phyloP scores from a whole-genome alignment of 2,888 invertebrate genomes.

The Prosapia bicincta region DNA sequence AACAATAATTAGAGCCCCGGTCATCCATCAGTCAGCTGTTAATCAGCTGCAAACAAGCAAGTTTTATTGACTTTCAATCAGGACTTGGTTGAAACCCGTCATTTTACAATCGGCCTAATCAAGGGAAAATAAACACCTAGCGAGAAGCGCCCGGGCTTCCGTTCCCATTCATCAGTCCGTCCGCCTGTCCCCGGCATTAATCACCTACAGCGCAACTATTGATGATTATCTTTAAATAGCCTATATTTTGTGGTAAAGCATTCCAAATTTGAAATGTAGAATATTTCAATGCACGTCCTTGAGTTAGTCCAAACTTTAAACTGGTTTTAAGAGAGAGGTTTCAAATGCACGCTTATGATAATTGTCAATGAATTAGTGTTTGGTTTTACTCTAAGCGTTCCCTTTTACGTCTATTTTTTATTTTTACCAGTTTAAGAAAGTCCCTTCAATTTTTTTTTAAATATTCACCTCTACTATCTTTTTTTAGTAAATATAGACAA shows the following conservation, averaged over 20 bases:
- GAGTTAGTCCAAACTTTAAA: too few relatives aligned
- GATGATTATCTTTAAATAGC: neutral
- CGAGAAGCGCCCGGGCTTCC: neutral
- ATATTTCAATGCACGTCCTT: too few relatives aligned
- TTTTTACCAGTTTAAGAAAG: too few relatives aligned
- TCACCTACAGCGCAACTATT: neutral
- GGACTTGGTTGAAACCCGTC: neutral
- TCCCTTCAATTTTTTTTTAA: too few relatives aligned
- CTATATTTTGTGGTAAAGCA: neutral
- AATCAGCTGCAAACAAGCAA: neutral
- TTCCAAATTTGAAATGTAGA: neutral
- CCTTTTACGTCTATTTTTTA: too few relatives aligned
- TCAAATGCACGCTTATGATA: too few relatives aligned
- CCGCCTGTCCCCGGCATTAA: neutral
- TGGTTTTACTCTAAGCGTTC: too few relatives aligned
- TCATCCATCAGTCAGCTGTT: neutral
- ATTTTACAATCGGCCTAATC: constrained; percentile 2
- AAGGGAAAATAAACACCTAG: neutral
- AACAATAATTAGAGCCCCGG: neutral
- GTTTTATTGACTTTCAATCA: neutral
- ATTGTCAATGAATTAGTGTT: too few relatives aligned
- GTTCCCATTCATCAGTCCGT: neutral
- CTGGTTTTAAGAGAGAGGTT: too few relatives aligned
- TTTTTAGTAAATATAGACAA: too few relatives aligned
- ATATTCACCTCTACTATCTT: too few relatives aligned